Evolutionary conservation across 2,113 vertebrate genomes (phyloP).

Genomic region (Piaya cayana): DNA sequence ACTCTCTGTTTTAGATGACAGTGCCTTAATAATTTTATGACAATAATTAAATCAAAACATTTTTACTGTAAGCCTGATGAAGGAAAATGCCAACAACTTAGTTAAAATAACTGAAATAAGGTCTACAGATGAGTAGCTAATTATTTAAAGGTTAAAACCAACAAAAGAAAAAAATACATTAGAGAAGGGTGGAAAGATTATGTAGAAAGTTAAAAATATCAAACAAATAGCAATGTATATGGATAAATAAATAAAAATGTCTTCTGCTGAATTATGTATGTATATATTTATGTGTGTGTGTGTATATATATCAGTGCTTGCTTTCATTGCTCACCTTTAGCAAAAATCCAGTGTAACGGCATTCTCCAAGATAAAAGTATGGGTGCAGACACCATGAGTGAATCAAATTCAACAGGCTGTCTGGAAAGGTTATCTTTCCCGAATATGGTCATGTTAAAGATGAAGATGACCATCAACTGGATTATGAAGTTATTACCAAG

Average conservation of each 20-base stretch:
- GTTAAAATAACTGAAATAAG: not conserved
- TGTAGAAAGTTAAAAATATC: not conserved
- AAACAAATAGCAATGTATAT: accelerated
- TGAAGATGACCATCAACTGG: not conserved
- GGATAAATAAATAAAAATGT: not conserved
- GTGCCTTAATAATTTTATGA: slow-evolving; percentile 16
- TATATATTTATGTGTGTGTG: not conserved
- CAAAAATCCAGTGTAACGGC: not conserved
- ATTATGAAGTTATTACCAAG: not conserved
- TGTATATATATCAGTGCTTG: not conserved
- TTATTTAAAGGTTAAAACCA: not conserved
- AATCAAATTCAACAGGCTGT: not conserved
- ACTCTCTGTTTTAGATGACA: not conserved
- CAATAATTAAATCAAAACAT: slow-evolving; percentile 44
- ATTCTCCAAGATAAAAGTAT: not conserved
- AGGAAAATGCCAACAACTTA: slow-evolving; percentile 34
- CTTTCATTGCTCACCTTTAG: not conserved
- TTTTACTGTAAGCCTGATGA: slow-evolving; percentile 16
- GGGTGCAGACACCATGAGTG: not conserved
- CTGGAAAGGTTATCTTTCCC: not conserved
- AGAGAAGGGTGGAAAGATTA: not conserved
- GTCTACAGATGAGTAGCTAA: not conserved
- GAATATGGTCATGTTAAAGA: accelerated
- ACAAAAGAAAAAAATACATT: not conserved
- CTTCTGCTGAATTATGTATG: accelerated